Conservation (phyloP, 2,113 vertebrate species). For the Otus sunia region DNA sequence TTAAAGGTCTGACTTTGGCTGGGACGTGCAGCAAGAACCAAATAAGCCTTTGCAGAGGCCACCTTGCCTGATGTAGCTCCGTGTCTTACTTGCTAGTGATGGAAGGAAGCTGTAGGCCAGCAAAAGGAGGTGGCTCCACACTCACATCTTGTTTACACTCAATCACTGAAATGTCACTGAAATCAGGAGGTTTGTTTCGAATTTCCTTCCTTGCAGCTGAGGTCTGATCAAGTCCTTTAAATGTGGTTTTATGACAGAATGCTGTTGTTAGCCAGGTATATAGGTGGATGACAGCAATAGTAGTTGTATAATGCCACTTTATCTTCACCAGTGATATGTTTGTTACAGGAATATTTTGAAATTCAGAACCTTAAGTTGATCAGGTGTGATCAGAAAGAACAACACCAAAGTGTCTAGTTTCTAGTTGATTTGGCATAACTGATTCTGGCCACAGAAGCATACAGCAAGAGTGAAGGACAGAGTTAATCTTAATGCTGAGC, state of each 20-base stretch:
- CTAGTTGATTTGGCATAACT: not conserved
- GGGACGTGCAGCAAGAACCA: not conserved
- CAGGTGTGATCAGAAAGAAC: not conserved
- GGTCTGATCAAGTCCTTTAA: not conserved
- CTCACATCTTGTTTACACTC: accelerated
- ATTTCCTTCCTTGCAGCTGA: not conserved
- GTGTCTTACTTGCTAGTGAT: not conserved
- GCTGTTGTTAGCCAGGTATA: not conserved
- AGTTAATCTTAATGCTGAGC: not conserved
- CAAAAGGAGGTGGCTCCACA: not conserved
- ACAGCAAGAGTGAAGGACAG: not conserved
- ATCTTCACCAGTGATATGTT: not conserved
- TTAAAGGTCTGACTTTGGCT: not conserved
- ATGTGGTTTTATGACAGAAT: not conserved
- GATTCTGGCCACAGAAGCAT: not conserved
- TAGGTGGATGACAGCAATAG: not conserved
- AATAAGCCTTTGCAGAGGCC: not conserved
- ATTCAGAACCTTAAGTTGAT: not conserved
- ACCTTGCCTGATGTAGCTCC: accelerated
- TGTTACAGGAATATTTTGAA: not conserved
- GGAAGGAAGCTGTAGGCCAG: not conserved
- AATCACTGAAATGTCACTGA: not conserved
- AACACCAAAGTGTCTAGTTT: not conserved
- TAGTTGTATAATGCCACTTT: not conserved
- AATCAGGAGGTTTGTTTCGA: not conserved